phyloP scores from a whole-genome alignment of 2,888 invertebrate genomes.

The Seira sanloemensis region DNA sequence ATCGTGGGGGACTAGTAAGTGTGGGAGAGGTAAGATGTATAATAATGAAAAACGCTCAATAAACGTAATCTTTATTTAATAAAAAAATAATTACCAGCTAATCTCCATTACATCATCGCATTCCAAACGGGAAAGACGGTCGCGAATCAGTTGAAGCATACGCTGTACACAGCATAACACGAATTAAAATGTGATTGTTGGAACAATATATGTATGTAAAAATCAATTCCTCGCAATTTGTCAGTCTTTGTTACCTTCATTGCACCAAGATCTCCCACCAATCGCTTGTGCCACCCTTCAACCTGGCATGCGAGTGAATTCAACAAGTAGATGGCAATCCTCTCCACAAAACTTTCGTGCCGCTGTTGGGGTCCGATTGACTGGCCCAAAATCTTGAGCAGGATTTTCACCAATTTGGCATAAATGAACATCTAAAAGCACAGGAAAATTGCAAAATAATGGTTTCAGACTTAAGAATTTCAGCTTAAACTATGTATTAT shows the following conservation, averaged over 20 bases:
- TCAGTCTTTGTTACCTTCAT: conserved; percentile 81
- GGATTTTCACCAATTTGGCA: conserved; percentile 87
- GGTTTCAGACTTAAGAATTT: neutral
- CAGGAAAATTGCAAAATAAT: conserved; percentile 11
- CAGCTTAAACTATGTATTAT: too few relatives aligned
- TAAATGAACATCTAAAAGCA: conserved; percentile 92
- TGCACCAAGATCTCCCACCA: conserved; percentile 93
- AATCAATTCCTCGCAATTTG: too few relatives aligned
- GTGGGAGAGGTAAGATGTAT: too few relatives aligned
- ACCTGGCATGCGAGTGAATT: conserved; percentile 98
- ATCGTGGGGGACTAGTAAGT: conserved; percentile 83
- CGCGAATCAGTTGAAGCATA: conserved; percentile 92
- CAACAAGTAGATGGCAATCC: conserved; percentile 94
- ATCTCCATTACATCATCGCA: conserved; percentile 98
- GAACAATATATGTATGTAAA: too few relatives aligned
- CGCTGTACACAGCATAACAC: conserved; percentile 81
- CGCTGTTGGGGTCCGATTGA: conserved; percentile 77
- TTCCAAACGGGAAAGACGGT: conserved; percentile 84
- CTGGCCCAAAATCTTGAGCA: conserved; percentile 88
- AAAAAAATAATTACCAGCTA: too few relatives aligned
- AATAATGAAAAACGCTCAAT: too few relatives aligned
- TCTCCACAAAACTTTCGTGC: conserved; percentile 93
- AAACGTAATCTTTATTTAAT: too few relatives aligned
- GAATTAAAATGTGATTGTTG: too few relatives aligned
- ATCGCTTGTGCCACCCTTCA: conserved; percentile 92